A percentile compares a stretch with the other conserved stretches of the same genome.
Conservation (phyloP, 1,140 invertebrate species). For the Pinna nobilis region DNA sequence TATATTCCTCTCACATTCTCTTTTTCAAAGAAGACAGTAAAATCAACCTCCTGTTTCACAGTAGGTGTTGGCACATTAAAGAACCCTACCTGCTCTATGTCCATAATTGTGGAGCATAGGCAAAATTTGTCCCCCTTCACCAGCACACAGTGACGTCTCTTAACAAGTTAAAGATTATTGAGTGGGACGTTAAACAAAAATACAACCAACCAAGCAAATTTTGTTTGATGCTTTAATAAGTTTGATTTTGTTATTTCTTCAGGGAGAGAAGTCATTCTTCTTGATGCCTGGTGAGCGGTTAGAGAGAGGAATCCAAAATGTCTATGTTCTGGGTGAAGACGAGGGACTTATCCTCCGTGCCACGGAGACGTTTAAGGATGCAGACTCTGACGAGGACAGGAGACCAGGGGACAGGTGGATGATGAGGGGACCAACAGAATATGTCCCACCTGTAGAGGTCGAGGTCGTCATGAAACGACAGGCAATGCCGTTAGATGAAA, state of each 20-base stretch:
- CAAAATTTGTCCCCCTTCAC: too few species aligned
- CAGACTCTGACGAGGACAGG: constrained; percentile 54
- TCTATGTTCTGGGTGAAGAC: constrained; percentile 76
- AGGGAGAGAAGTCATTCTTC: constrained; percentile 77
- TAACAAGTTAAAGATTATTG: too few species aligned
- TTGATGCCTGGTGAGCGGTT: constrained; percentile 76
- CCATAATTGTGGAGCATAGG: too few species aligned
- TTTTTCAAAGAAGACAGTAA: too few species aligned
- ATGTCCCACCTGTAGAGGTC: constrained; percentile 77
- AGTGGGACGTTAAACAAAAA: too few species aligned
- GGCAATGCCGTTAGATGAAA: constrained; percentile 78
- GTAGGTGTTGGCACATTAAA: too few species aligned
- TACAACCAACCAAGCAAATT: neutral
- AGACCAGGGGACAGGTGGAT: constrained; percentile 77
- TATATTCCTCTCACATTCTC: too few species aligned
- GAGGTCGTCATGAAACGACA: constrained; percentile 75
- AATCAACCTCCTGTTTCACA: too few species aligned
- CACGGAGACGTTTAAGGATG: constrained; percentile 75
- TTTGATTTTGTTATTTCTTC: constrained; percentile 36
- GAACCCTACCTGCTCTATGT: too few species aligned
- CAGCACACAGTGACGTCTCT: too few species aligned
- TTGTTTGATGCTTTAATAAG: neutral
- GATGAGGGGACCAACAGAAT: constrained; percentile 77
- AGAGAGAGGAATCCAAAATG: constrained; percentile 76
- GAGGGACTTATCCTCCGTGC: constrained; percentile 76